Conservation (phyloP, 2,797 vertebrate species). For the Meriones psammophilus region DNA sequence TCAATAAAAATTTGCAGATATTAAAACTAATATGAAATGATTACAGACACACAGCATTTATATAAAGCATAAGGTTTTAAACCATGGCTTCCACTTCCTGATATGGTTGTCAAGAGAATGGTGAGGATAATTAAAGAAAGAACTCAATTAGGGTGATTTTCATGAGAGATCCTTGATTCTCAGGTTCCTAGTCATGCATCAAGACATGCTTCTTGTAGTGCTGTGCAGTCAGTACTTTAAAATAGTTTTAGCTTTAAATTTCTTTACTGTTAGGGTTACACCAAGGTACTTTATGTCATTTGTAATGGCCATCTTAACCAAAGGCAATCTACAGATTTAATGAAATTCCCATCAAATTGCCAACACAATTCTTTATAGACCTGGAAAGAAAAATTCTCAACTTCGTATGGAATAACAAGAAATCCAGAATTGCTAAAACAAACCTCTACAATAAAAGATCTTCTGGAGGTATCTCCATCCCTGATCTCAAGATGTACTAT, state of each 20-base stretch:
- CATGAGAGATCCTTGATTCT: background rate
- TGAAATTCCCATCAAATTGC: no score
- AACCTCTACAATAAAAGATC: no score
- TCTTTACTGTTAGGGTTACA: no score
- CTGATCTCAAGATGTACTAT: no score
- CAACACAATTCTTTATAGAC: no score
- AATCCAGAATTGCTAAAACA: no score
- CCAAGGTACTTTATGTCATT: no score
- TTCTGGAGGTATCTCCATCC: no score
- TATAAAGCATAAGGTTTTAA: background rate
- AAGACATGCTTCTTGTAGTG: background rate
- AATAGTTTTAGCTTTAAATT: background rate
- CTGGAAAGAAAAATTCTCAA: no score
- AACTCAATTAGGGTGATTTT: background rate
- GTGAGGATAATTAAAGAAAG: background rate
- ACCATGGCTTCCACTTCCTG: background rate
- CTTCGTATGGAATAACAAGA: no score
- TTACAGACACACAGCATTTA: background rate
- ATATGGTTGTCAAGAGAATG: constrained; percentile 1
- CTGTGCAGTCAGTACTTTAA: background rate
- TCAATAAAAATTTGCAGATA: background rate
- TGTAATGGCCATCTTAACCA: no score
- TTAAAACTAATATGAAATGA: background rate
- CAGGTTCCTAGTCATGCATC: background rate
- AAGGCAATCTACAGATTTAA: no score